These are phyloP conservation scores for Microtus montanus DNA, from an alignment of 2,113 vertebrate genomes.

Conservation along the genomic window DNA sequence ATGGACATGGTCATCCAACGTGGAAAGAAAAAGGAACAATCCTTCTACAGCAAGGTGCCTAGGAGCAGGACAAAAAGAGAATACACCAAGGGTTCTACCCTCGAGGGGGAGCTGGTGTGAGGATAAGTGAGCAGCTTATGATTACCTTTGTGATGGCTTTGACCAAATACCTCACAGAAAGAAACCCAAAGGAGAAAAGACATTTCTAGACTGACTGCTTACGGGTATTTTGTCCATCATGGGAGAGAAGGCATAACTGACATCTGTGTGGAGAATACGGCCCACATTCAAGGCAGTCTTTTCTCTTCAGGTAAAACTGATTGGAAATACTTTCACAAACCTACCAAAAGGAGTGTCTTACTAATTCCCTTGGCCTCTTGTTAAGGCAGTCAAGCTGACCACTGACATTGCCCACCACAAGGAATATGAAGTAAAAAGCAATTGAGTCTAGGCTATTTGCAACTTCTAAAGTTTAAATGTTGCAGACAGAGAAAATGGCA, in stretches of 20 bases:
- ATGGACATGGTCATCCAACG: neutral
- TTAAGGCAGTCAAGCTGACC: neutral
- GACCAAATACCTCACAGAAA: neutral
- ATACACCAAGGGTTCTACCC: neutral
- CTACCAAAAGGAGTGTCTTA: neutral
- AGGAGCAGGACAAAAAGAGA: neutral
- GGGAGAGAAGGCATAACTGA: neutral
- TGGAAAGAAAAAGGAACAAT: neutral
- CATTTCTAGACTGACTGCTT: neutral
- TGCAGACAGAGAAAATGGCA: neutral
- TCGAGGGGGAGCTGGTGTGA: neutral
- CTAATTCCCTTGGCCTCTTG: neutral
- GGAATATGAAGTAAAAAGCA: neutral
- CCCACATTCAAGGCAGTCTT: neutral
- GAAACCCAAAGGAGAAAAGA: neutral
- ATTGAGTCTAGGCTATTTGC: neutral
- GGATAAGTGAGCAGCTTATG: neutral
- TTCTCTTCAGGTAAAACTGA: neutral
- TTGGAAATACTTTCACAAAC: neutral
- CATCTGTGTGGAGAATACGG: neutral
- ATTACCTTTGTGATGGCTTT: neutral
- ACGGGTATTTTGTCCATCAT: neutral
- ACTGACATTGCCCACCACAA: neutral
- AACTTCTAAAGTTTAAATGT: conserved; percentile 6
- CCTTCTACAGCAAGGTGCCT: neutral